Evolutionary conservation across 2,113 vertebrate species (phyloP), one percentile per base, ranked within the genome.

Genomic region (Opisthocomus hoazin): DNA sequence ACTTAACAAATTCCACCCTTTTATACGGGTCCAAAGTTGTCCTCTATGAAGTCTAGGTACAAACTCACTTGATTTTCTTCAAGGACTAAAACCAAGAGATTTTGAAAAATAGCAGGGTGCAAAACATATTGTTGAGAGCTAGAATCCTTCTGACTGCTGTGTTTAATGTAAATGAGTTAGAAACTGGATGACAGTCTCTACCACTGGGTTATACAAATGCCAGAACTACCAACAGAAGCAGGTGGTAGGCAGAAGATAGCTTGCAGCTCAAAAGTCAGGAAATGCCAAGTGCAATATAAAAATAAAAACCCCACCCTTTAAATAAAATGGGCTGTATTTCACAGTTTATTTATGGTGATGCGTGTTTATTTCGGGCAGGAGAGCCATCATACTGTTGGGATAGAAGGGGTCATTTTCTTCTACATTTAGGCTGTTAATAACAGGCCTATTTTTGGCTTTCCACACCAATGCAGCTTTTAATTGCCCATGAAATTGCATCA

Each of bases 251-350:
- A 94, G 90, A 91, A 89, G 87, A 78, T 61, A 81, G 71, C 66
- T 90, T 88, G 85, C 89, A 86, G 71, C 58, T 58, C 37, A 79
- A 84, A 73, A 71, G 71, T 85, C 58, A 80, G 91, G 83, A 93
- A 93, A 95, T 94, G 83, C 69, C 70, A 91, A 73, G 58, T 39
- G 57, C 65, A 93, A 83, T 87, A 92, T 73, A 96, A 96, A 97
- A 92, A 88, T 95, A 92, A 71, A 63, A 3, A 5, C n/a, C 34
- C 36, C 79, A 92, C n/a, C 71, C 79, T 51, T 94, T 88, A 95
- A 93, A 92, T 92, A 92, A 90, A 91, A 77, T 37, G 61, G 76
- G 24, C 41, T 87, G 20, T 37, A 64, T 87, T 94, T 93, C 74
- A 91, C 18, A 53, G 56, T 90, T 87, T 87, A 87, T 91, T 94